Base-by-base conservation (phyloP, 2,888 invertebrate species). In the Aphrophora alni region DNA sequence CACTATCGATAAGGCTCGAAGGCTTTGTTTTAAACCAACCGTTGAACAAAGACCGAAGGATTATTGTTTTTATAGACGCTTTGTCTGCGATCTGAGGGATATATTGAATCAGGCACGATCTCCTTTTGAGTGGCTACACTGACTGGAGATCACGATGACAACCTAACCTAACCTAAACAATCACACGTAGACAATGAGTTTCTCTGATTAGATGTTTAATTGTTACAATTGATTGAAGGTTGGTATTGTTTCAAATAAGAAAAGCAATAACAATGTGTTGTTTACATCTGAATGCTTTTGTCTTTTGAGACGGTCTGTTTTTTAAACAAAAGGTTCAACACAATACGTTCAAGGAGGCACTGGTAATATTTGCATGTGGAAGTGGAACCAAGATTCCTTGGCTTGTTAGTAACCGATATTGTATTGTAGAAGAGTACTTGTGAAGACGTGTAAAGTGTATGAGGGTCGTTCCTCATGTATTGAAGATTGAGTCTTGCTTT, bases 61-160 rank as follows among this genome's bases (percentile, higher is more conserved):
- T 79, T 74, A 79, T 79, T 79, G 78, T 79, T 79, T 79, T 74
- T 79, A 44, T 44, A 59, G 21, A 21, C 72, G 78, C 59, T 78
- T 59, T 71, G 70, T 70, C 38, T 72, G n/a, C 74, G 73, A 51
- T 26, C 78, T 26, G 69, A 51, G 78, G 78, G 17, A 59, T 59
- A 59, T 14, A 59, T 44, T 44, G 12, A 59, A 59, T 59, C 59
- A 21, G 59, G n/a, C 59, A 59, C 59, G 59, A 59, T 59, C 59
- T 59, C 59, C 33, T 8, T 59, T 59, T 21, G 21, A 59, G 59
- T 59, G 59, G 59, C 21, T 21, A 21, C 21, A 59, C 59, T 59
- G 59, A 44, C 44, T 44, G 44, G 33, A 33, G 33, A 44, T 44
- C 44, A 12, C 44, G 59, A 59, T 59, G 59, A 59, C 59, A 59